A percentile compares a stretch with the other conserved stretches of the same genome.
Evolutionary conservation across 2,888 invertebrate species (phyloP).

Genomic region (Pseudoips prasinana): DNA sequence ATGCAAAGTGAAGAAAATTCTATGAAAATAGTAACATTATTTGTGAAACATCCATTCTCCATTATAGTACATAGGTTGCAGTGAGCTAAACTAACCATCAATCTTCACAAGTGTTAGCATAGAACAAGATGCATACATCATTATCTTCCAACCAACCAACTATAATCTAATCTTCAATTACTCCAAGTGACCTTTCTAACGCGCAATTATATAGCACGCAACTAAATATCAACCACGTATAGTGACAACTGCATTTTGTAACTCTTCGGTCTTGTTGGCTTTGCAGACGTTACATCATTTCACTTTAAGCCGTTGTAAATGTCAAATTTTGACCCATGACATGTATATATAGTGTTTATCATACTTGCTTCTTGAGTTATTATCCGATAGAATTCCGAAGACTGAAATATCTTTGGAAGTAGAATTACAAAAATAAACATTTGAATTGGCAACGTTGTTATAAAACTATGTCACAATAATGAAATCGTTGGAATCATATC

Average conservation of each 20-base stretch:
- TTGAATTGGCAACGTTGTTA: conserved; percentile 16
- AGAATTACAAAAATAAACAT: conserved; percentile 21
- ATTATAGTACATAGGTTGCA: no score
- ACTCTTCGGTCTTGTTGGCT: conserved; percentile 21
- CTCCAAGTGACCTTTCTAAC: conserved; percentile 54
- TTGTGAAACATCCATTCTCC: no score
- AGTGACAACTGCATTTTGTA: conserved; percentile 64
- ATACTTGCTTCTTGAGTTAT: conserved; percentile 54
- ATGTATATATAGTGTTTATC: conserved; percentile 12
- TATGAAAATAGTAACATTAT: no score
- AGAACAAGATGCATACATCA: conserved; percentile 31
- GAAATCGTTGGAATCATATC: conserved; percentile 4
- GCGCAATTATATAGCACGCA: conserved; percentile 54
- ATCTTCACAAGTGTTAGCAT: conserved; percentile 8
- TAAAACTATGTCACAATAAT: conserved; percentile 9
- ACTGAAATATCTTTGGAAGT: neutral
- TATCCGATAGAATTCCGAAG: conserved; percentile 16
- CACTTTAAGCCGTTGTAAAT: conserved; percentile 54
- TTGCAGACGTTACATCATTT: conserved; percentile 54
- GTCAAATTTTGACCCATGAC: conserved; percentile 76
- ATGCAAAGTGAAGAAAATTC: no score
- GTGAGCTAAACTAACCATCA: conserved; percentile 5
- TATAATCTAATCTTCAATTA: conserved; percentile 52
- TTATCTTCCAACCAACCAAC: conserved; percentile 39
- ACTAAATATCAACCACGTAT: conserved; percentile 52